These are phyloP conservation scores for Orthosia incerta DNA, from an alignment of 2,888 invertebrate genomes.

Conservation along the genomic window DNA sequence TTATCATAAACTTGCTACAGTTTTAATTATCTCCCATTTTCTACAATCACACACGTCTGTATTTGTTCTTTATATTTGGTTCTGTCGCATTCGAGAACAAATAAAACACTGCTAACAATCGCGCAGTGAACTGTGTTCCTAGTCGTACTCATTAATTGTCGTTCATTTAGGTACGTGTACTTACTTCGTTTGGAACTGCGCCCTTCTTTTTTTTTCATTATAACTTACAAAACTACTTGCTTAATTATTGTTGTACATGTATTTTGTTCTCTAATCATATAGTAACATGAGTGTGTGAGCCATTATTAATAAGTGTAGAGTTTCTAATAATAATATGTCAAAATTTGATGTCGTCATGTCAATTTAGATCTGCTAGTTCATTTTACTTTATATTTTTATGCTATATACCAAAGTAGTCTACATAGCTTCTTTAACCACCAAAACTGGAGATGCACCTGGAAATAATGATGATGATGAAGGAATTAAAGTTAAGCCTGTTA, in stretches of 20 bases:
- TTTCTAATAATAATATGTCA: neutral
- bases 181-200: conserved; percentile 82
- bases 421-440: neutral
- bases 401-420: neutral
- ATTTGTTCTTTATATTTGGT: conserved; percentile 2
- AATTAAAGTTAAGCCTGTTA: neutral
- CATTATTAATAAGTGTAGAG: neutral
- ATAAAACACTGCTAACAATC: conserved; percentile 41
- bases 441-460: too few relatives aligned
- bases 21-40: conserved; percentile 8
- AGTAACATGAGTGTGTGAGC: neutral
- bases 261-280: neutral
- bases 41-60: neutral
- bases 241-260: neutral
- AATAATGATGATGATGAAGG: neutral
- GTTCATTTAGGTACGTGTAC: conserved; percentile 83
- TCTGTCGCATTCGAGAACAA: neutral
- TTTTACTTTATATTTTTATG: too few relatives aligned
- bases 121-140: conserved; percentile 70
- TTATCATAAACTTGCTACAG: neutral
- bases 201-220: conserved; percentile 58
- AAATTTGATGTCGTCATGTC: neutral
- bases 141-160: conserved; percentile 85
- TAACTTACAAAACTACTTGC: neutral
- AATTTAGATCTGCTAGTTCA: too few relatives aligned